Evolutionary conservation across 2,113 vertebrate genomes (phyloP).

Genomic region (human): GRCh38 chrX:148443001-148443500

Average conservation of each 20-base stretch:
- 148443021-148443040: background rate
- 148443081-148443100: background rate
- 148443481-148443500: background rate
- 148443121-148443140: background rate
- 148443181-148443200: background rate
- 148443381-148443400: background rate
- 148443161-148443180: background rate
- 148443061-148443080: background rate
- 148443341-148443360: background rate
- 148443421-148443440: background rate
- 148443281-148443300: background rate
- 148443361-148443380: background rate
- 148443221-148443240: background rate
- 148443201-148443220: background rate
- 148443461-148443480: background rate
- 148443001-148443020: background rate
- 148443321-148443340: background rate
- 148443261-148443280: background rate
- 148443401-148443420: background rate
- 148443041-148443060: background rate
- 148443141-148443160: background rate
- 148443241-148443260: conserved; percentile 15
- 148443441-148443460: too few relatives aligned
- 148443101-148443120: background rate
- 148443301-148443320: background rate